Evolutionary conservation across 2,113 vertebrate species (phyloP), one percentile per base, ranked within the genome.

Genomic region (Aphyosemion australe): DNA sequence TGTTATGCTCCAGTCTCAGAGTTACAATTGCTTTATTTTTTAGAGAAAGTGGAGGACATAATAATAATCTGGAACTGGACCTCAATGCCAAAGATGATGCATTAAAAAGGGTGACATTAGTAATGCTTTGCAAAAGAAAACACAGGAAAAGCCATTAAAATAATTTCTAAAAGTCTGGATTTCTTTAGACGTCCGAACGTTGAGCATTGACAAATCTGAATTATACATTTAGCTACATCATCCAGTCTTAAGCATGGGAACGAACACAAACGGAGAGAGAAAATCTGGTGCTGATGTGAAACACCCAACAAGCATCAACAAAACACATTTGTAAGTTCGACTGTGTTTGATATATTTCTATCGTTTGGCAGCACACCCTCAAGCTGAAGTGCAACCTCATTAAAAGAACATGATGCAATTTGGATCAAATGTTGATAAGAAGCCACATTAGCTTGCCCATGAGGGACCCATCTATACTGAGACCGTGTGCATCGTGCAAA

Each of bases 391-490:
- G 76, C 72, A 79, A 55, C 72, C 80, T 82, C 85, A 88, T 88
- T 89, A 82, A 88, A 88, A 82, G 76, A 87, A 86, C 79, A 88
- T 87, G 87, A 87, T 84, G 83, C 82, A 86, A 79, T 84, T 84
- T 82, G 78, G 80, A 87, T 88, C 84, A 83, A 67, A 88, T 87
- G 75, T 81, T 85, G 83, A 89, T 84, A 88, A 87, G 82, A 74
- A 67, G 73, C 79, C 55, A 78, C 86, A 83, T 84, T 82, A 88
- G 74, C 61, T 48, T 11, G 47, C 41, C 82, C 80, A 76, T 83
- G 57, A 77, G 84, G 83, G 77, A 81, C 21, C 62, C 65, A 68
- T 77, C 67, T 48, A 47, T 63, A 70, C 69, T 61, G 57, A 76
- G 59, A 53, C n/a, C 16, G 20, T 31, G 49, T 61, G 71, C 81